Percentiles rank a stretch among this genome's conserved stretches.
Conservation (phyloP, 2,797 vertebrate species). For the Clarias fuscus region DNA sequence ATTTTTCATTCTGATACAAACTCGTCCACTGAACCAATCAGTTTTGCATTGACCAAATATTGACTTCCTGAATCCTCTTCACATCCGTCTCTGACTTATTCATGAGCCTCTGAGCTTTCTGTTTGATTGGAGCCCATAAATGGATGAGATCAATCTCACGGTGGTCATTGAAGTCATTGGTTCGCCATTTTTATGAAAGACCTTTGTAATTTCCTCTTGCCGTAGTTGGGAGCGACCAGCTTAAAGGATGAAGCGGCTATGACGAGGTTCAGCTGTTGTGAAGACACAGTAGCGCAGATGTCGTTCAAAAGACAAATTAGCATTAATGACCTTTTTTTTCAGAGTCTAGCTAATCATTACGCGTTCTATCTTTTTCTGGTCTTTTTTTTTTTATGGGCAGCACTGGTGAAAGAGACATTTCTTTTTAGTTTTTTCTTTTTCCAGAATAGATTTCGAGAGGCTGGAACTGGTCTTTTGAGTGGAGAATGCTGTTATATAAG, state of each 20-base stretch:
- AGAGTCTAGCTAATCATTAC: background rate
- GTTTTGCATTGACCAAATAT: constrained; percentile 23
- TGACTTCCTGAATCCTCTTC: constrained; percentile 16
- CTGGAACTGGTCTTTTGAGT: background rate
- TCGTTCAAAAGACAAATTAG: constrained; percentile 19
- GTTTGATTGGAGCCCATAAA: constrained; percentile 59
- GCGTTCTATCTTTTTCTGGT: constrained; percentile 4
- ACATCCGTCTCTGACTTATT: constrained; percentile 6
- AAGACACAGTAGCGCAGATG: background rate
- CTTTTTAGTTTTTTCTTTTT: background rate
- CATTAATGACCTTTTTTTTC: background rate
- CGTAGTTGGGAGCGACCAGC: constrained; percentile 37
- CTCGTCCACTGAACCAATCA: background rate
- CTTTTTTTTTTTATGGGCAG: background rate
- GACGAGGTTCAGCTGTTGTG: background rate
- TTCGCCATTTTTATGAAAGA: constrained; percentile 4
- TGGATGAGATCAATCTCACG: background rate
- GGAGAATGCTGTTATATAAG: background rate
- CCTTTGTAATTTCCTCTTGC: constrained; percentile 55
- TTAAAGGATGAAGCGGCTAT: background rate
- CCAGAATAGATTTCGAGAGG: background rate
- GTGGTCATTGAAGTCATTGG: background rate
- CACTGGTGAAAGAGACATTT: background rate
- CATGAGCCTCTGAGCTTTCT: constrained; percentile 29
- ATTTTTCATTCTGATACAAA: background rate